Conservation (phyloP, 2,113 vertebrate species). For the Gila orcuttii region DNA sequence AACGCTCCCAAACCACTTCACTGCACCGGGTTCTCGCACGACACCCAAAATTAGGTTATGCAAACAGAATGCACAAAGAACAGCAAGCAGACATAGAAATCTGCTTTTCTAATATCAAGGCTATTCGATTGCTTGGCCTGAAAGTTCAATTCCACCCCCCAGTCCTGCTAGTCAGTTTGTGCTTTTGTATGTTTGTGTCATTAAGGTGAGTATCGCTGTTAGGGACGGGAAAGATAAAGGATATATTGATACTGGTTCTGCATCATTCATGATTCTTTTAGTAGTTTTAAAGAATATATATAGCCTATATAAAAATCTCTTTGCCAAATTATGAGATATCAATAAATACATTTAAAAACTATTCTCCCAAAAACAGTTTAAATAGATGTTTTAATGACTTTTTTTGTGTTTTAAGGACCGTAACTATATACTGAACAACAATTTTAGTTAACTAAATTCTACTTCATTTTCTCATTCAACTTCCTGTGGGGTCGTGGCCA, state of each 20-base stretch:
- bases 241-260: too few species aligned
- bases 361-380: too few species aligned
- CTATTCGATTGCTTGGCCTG: not conserved
- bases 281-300: not conserved
- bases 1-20: slow-evolving; percentile 5
- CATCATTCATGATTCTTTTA: not conserved
- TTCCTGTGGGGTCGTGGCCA: not conserved
- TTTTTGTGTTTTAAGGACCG: too few species aligned
- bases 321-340: too few species aligned
- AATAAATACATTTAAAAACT: too few species aligned
- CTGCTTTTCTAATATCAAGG: not conserved
- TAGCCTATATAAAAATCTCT: too few species aligned
- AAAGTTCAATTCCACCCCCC: not conserved
- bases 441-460: not conserved
- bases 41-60: slow-evolving; percentile 14
- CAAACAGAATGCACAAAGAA: slow-evolving; percentile 1
- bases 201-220: too few species aligned
- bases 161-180: not conserved
- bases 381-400: not conserved
- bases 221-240: too few species aligned
- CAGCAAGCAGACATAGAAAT: slow-evolving; percentile 4
- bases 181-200: not conserved
- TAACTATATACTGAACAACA: not conserved
- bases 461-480: not conserved
- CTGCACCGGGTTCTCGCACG: not conserved